A percentile compares a stretch with the other conserved stretches of the same genome.
Conservation (phyloP, 1,140 invertebrate genomes). For the Steinernema feltiae region DNA sequence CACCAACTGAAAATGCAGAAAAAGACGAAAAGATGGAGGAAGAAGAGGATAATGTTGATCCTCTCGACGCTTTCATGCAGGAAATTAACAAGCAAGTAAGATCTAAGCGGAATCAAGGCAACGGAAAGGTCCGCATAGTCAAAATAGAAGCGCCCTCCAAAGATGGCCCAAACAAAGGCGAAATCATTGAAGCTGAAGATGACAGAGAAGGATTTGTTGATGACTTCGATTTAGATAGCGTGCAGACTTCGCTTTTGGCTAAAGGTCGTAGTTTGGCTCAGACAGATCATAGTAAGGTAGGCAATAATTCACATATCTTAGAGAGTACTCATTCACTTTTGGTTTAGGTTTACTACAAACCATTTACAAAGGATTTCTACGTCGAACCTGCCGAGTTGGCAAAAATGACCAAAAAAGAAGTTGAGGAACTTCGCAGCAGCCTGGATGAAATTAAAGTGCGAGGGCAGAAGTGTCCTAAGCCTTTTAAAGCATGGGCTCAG, state of each 20-base stretch:
- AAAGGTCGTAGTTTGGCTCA: conserved; percentile 44
- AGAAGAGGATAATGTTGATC: conserved; percentile 71
- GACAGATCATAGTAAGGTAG: conserved; percentile 46
- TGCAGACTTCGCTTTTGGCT: conserved; percentile 37
- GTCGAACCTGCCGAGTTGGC: conserved; percentile 84
- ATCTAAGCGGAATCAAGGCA: background rate
- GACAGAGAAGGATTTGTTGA: conserved; percentile 43
- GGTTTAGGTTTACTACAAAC: conserved; percentile 53
- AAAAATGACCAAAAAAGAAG: conserved; percentile 76
- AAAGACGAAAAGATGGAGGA: conserved; percentile 36
- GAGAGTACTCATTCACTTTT: no score
- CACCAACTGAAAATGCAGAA: conserved; percentile 21
- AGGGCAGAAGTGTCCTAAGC: conserved; percentile 81
- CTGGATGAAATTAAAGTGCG: conserved; percentile 66
- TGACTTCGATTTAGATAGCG: conserved; percentile 55
- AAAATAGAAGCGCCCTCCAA: conserved; percentile 37
- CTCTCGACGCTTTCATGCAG: conserved; percentile 91
- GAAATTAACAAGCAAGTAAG: conserved; percentile 59
- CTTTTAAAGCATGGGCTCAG: conserved; percentile 94
- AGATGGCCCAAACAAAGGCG: conserved; percentile 46
- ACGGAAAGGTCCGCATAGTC: conserved; percentile 34
- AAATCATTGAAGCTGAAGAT: conserved; percentile 54
- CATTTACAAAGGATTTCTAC: conserved; percentile 92
- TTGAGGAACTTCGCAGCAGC: conserved; percentile 68
- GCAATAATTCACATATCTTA: no score